Base-by-base conservation (phyloP, 2,888 invertebrate genomes). In the Lutraria lutraria region DNA sequence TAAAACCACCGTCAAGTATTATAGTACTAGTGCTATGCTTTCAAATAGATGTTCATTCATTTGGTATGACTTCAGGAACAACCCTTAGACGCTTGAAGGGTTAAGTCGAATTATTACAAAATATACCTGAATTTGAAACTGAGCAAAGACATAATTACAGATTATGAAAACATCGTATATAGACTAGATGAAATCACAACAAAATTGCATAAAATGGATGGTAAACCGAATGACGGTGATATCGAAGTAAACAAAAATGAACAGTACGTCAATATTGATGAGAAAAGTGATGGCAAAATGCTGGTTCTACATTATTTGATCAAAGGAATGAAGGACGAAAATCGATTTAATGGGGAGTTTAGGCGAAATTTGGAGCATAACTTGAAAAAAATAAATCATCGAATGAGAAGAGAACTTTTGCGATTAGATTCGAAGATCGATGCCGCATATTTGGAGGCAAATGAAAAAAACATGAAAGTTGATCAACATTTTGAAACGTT, bases 51-150 rank as follows among this genome's bases (percentile, higher is more conserved):
- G 43, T 43, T 4, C 19, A 16, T 13, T 13, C 2, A 76, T 8
- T 34, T 76, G 19, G 19, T 0, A 31, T 31, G 31, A 13, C 16
- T 12, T 34, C 76, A 34, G 29, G 76, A 34, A 25, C 16, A 34
- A 81, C 0, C 3, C n/a, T 53, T 6, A 81, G 53, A 81, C 43
- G 34, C 0, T 25, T 81, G 52, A 81, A 25, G 12, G 52, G n/a
- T 0, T 53, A 54, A 54, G 25, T 81, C 15, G 34, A 53, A 19
- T n/a, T 21, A 0, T 53, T 81, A 52, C 52, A 81, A 52, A 19
- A 6, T 15, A 81, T 19, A 53, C 53, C 53, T 81, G 53, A 81
- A 1, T 25, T 81, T 54, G 81, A 81, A 81, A 81, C 21, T 81
- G 25, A 25, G 53, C 34, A 53, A 52, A 52, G 81, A 52, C 81